Evolutionary conservation across 92 coral and sea anemone species (phyloP), one percentile per base, ranked within the genome.

Genomic region (Isaurus tuberculatus): DNA sequence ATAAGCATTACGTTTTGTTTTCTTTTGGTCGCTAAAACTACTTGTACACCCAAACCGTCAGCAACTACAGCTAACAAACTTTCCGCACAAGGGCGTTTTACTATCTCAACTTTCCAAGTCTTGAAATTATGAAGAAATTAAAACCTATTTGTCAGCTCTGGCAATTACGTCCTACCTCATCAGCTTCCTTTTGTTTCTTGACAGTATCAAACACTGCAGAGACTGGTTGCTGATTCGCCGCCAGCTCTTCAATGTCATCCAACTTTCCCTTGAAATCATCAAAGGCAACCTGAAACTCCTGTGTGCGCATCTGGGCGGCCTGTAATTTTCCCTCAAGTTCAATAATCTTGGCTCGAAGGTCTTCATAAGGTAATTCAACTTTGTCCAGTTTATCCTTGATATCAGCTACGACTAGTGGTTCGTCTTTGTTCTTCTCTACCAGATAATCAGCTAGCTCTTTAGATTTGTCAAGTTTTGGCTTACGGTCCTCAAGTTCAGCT

Each of bases 221-320:
- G 9, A 96, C 94, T 23, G 98, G 99, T 48, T 91, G 78, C 67
- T 86, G 85, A 5, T 91, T 75, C 8, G 86, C 91, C 14, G 87
- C 86, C 43, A 86, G 86, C 69, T 82, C 91, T 67, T 94, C 99
- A 84, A 96, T 91, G 31, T 80, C 92, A 20, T 92, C 94, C 66
- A 96, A 91, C 68, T 87, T 94, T 58, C 86, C 91, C 74, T 79
- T 88, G 84, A 96, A 88, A 65, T 92, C 97, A 65, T 81, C 91
- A 51, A 87, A 94, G 33, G 95, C 92, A 20, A 89, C 94, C 28
- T 85, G 92, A 86, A 96, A 96, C 82, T 94, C 98, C 77, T 92
- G 99, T 11, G 94, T 92, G 81, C 95, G 92, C 90, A 96, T 92
- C 81, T 94, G 98, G 58, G 94, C 95, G 49, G 95, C 95, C 83